phyloP scores from a whole-genome alignment of 2,888 invertebrate genomes.

The Strigamia crassipes region DNA sequence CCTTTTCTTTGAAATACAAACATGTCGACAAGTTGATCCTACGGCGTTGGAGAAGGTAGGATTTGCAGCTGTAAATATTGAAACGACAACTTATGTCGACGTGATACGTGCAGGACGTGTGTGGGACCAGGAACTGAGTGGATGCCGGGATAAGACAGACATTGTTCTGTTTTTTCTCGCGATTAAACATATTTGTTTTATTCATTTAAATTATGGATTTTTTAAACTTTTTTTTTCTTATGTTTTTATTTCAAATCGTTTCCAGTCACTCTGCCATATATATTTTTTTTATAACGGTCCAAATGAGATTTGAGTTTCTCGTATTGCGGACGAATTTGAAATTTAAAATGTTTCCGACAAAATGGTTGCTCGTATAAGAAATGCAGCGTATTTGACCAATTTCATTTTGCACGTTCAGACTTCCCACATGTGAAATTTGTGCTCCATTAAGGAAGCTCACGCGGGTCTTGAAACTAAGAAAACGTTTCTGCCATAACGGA shows the following conservation, averaged over 20 bases:
- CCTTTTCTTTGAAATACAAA: slow-evolving; percentile 12
- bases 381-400: neutral
- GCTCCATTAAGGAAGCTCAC: slow-evolving; percentile 30
- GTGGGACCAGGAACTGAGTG: too few relatives aligned
- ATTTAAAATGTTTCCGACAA: neutral
- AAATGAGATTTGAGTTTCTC: slow-evolving; percentile 10
- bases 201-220: neutral
- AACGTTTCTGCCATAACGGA: slow-evolving; percentile 23
- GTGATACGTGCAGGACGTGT: slow-evolving; percentile 64
- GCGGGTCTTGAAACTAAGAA: slow-evolving; percentile 24
- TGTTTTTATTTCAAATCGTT: neutral
- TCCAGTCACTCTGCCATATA: neutral
- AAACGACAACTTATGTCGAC: slow-evolving; percentile 80
- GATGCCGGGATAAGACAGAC: too few relatives aligned
- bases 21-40: slow-evolving; percentile 31
- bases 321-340: neutral
- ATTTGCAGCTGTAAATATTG: slow-evolving; percentile 70
- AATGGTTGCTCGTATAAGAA: slow-evolving; percentile 19
- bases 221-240: neutral
- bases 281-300: neutral
- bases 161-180: neutral
- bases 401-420: neutral
- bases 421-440: slow-evolving; percentile 23
- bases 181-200: neutral
- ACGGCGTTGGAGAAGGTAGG: slow-evolving; percentile 3